Evolutionary conservation across 2,113 vertebrate species (phyloP), one percentile per base, ranked within the genome.

Genomic region (Pagrus major): DNA sequence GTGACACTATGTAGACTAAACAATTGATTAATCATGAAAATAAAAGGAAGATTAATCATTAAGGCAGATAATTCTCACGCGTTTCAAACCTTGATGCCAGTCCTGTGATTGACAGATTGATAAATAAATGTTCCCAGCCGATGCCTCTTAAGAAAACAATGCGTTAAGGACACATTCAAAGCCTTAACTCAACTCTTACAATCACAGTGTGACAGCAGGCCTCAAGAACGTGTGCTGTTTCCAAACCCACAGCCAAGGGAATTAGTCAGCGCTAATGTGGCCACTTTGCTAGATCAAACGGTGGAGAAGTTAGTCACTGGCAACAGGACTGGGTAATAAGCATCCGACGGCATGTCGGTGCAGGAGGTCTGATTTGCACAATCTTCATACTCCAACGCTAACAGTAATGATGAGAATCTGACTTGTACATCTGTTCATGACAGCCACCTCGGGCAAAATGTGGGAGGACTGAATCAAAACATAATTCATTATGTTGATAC

Each of bases 181-280:
- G 78, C 54, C 61, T 76, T 29, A 51, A 35, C 39, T 67, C 54
- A 61, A 63, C 60, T 66, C 55, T 23, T 65, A 73, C 76, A 81
- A 90, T 88, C 65, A 70, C 55, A 71, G 35, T 58, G 73, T 85
- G 86, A 91, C 80, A 80, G 81, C 60, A 76, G 78, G 71, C 66
- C 70, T 81, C 52, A 65, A 83, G 80, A 92, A 89, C 65, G 68
- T 78, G 78, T 73, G 65, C 74, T 49, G 73, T 84, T 90, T 89
- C 84, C 82, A 85, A 92, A 93, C 86, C 80, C 88, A 91, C 89
- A 91, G 85, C 71, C 83, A 74, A 82, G 78, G 87, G 93, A 94
- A 94, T 95, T 93, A 95, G 93, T 93, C 87, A 81, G 75, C 33
- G 76, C 92, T 94, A 94, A 95, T 95, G 93, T 90, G 89, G 83